Base-by-base conservation (phyloP, 2,113 vertebrate genomes). In the Laticauda colubrina region DNA sequence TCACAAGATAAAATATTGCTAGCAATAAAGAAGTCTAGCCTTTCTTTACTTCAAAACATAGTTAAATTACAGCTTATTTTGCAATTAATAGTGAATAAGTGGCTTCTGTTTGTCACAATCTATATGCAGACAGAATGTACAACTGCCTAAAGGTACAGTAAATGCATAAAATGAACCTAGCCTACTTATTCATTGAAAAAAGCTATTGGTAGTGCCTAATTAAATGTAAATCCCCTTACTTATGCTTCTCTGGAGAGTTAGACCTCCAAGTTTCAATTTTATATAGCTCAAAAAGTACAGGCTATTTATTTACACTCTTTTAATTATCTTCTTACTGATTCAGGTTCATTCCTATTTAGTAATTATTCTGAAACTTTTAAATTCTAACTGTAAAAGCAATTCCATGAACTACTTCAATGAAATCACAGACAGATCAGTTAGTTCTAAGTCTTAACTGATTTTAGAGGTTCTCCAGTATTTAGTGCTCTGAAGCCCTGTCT, bases 51-150 rank as follows among this genome's bases (percentile, higher is more conserved):
- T 43, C 39, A 81, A 18, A 96, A 39, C 53, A 89, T 0, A 9
- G n/a, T 51, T 61, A 5, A 43, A 43, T 34, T 91, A 94, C 89
- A 94, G 39, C 93, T 88, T 95, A 92, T 9, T 0, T 87, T 1
- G 4, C 94, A 10, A 56, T 48, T 45, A 86, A 90, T 94, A 94
- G 88, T 20, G 91, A 48, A 34, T 14, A 3, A 23, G 89, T 87
- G 24, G 94, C 64, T 92, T 87, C 89, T 45, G 34, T 81, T 81
- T 43, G 18, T 39, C n/a, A 39, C 75, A 81, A 81, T 81, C 18
- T 21, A 81, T 20, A 21, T 81, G 18, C 34, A 81, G 34, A 81
- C 18, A 43, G 15, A 86, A 45, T 87, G 45, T 0, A 24, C 85
- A 51, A 51, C 9, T 51, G 51, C 9, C 85, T 87, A 48, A 87